phyloP scores from a whole-genome alignment of 2,797 vertebrate species.

The Sebastes cheni region DNA sequence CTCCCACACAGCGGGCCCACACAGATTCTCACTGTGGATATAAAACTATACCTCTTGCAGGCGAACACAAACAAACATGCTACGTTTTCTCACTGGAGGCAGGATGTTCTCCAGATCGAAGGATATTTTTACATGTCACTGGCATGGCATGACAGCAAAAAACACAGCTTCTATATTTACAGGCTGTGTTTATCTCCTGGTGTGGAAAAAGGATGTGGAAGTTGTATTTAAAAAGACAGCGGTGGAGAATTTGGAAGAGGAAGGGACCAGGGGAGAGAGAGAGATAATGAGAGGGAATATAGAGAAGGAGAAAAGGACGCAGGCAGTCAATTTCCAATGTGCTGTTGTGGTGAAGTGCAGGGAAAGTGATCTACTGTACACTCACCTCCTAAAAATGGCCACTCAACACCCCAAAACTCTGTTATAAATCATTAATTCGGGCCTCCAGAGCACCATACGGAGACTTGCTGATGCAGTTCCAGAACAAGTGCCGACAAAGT shows the following conservation, averaged over 20 bases:
- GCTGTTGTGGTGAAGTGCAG: conserved; percentile 31
- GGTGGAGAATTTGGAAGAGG: background rate
- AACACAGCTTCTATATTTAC: conserved; percentile 69
- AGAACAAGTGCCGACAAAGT: conserved; percentile 66
- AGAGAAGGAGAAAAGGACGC: background rate
- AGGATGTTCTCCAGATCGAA: conserved; percentile 73
- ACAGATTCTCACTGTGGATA: conserved; percentile 35
- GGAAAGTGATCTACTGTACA: conserved; percentile 54
- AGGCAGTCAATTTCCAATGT: conserved; percentile 8
- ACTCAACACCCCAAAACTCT: conserved; percentile 63
- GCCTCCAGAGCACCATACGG: conserved; percentile 59
- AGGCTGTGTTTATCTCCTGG: conserved; percentile 68
- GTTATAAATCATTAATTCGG: conserved; percentile 68
- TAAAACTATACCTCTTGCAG: conserved; percentile 33
- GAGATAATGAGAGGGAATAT: conserved; percentile 27
- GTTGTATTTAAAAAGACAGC: conserved; percentile 49
- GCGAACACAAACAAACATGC: conserved; percentile 47
- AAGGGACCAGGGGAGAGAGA: conserved; percentile 2
- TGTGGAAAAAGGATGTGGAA: conserved; percentile 68
- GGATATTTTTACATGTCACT: conserved; percentile 70
- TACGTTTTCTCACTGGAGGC: conserved; percentile 49
- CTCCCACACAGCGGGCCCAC: conserved; percentile 44
- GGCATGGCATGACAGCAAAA: conserved; percentile 54
- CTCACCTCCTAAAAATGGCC: conserved; percentile 54
- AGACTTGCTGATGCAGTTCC: conserved; percentile 64